Percentiles rank a stretch among this genome's conserved stretches.
phyloP scores from a whole-genome alignment of 2,888 invertebrate species.

The Diaprepes abbreviatus region DNA sequence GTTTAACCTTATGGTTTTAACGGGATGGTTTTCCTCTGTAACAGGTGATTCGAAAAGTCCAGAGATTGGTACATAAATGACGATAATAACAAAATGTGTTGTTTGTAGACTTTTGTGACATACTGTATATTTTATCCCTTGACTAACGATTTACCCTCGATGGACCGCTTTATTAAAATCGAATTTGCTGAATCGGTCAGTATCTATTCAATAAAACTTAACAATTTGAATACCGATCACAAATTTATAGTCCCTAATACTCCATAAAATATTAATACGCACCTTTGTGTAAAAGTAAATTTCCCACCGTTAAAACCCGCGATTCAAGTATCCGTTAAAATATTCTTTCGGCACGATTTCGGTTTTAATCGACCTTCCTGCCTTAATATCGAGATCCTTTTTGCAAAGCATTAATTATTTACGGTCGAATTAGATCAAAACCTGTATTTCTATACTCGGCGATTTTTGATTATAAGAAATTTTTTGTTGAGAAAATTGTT shows the following conservation, averaged over 20 bases:
- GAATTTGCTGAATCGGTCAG: background rate
- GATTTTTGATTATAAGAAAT: background rate
- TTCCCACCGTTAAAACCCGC: background rate
- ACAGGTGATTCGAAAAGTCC: too few species aligned
- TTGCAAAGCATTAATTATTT: constrained; percentile 9
- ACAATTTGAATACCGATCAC: constrained; percentile 1
- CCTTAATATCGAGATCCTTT: constrained; percentile 6
- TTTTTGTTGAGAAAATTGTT: too few species aligned
- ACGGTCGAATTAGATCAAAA: constrained; percentile 5
- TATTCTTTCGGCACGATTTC: constrained; percentile 4
- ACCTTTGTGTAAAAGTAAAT: constrained; percentile 7
- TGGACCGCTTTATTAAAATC: too few species aligned
- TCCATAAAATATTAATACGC: constrained; percentile 7
- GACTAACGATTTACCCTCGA: too few species aligned
- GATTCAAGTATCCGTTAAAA: constrained; percentile 14
- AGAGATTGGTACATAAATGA: too few species aligned
- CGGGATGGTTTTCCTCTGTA: too few species aligned
- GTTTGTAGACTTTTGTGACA: too few species aligned
- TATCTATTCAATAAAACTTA: background rate
- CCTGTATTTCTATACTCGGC: background rate
- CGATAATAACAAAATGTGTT: too few species aligned
- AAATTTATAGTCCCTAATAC: background rate
- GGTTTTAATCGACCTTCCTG: constrained; percentile 13
- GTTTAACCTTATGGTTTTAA: too few species aligned
- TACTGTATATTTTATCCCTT: too few species aligned